Base-by-base conservation (phyloP, 2,888 invertebrate genomes). In the Tipula confusa region DNA sequence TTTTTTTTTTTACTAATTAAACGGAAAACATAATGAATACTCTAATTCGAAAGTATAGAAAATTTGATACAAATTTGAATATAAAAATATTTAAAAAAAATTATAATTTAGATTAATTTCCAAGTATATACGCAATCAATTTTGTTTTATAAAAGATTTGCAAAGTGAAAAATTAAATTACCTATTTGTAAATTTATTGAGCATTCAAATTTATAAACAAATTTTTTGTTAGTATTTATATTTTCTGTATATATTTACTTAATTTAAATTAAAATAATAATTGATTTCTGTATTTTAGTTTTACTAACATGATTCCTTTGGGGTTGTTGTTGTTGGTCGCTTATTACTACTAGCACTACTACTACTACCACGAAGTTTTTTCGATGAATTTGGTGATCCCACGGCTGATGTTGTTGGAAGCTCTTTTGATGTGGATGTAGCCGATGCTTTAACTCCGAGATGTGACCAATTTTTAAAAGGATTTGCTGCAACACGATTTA, bases 401-500 rank as follows among this genome's bases (percentile, higher is more conserved):
- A 87, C 87, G 83, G 88, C 88, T 83, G 87, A 87, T 11, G 88
- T 85, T 1, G 64, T 64, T 11, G 64, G 64, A 24, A 64, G 64
- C 64, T 64, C 64, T 64, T 64, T 64, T 0, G 29, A 87, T 85
- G 84, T 18, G 3, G 28, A 48, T 15, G 83, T 64, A 36, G 83
- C 28, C 15, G 83, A 83, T 29, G 83, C 83, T 64, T 36, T 83
- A 33, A 79, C 79, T 15, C 84, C 48, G 88, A 89, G 64, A 84
- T 83, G 84, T 43, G 90, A 90, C 93, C 94, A 94, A 86, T 93
- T 92, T 85, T 91, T 91, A 86, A 94, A 94, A 0, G 94, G 94
- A 89, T 94, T 93, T 0, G 91, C 90, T 3, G 93, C 91, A 88
- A 91, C 87, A 89, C 93, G 93, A 88, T 93, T 93, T 83, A 94